Conservation (phyloP, 1,140 invertebrate genomes). For the Harpegnathos saltator region DNA sequence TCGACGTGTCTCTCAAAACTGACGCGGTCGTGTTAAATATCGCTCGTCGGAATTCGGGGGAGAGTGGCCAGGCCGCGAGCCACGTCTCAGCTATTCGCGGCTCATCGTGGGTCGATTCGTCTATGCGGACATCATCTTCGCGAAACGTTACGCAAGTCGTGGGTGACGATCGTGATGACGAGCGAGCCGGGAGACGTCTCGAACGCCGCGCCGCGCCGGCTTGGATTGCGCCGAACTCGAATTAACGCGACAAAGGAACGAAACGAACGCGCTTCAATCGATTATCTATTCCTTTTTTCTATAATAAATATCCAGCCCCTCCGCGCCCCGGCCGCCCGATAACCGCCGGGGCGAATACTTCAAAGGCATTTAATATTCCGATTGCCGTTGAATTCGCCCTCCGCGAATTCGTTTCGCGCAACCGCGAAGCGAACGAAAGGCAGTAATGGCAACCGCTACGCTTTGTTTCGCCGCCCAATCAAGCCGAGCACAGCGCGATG, state of each 20-base stretch:
- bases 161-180: not conserved
- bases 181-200: conserved; percentile 1
- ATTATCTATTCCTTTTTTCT: conserved; percentile 54
- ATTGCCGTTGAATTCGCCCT: conserved; percentile 53
- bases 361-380: conserved; percentile 70
- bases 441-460: conserved; percentile 45
- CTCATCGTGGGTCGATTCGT: too few relatives aligned
- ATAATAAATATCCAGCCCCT: conserved; percentile 48
- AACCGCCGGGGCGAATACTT: conserved; percentile 38
- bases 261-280: conserved; percentile 54
- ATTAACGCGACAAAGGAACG: conserved; percentile 26
- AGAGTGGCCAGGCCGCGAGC: too few relatives aligned
- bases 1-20: not conserved
- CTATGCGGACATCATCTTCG: not conserved
- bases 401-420: conserved; percentile 45
- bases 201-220: not conserved
- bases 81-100: too few relatives aligned
- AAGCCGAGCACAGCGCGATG: conserved; percentile 33
- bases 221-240: not conserved
- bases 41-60: not conserved
- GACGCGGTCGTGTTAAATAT: not conserved
- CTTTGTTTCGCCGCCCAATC: conserved; percentile 63
- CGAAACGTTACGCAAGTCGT: not conserved
- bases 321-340: not conserved
- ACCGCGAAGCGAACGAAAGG: conserved; percentile 44